Evolutionary conservation across 2,888 invertebrate species (phyloP), one percentile per base, ranked within the genome.

Genomic region (Troilus luridus): DNA sequence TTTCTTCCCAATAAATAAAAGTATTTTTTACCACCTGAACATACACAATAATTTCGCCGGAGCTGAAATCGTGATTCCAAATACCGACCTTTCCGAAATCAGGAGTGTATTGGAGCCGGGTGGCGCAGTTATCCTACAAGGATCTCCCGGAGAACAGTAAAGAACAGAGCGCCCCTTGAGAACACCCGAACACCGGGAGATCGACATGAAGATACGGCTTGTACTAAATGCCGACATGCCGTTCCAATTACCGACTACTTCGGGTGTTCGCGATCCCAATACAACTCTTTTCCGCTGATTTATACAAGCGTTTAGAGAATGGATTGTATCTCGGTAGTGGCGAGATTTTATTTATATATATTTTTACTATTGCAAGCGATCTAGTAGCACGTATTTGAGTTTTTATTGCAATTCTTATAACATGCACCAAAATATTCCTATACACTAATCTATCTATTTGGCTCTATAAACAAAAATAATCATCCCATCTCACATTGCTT

Each of bases 161-260:
- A 72, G 72, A 77, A 77, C 72, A 77, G 27, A 77, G 72, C 17
- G 8, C 72, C 72, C 72, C 72, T 77, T 41, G 24, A 41, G 17
- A 77, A 77, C 72, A 77, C 17, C 41, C 72, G 17, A 77, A 77
- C 72, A 77, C 27, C 72, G 72, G 72, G 72, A 77, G 72, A 77
- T 77, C 72, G 72, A 41, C 27, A 27, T 77, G 17, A 41, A 1
- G 72, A 77, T 77, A 77, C 41, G 72, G 27, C 8, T 27, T 41
- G 72, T 77, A 77, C 72, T 77, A 77, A 77, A 77, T 77, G 72
- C 72, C 72, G 41, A 77, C 72, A 77, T 77, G 41, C 27, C 72
- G 17, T 77, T 41, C 72, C 72, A 77, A 41, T 77, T 41, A 27
- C 72, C 17, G 72, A 8, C 41, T 77, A 24, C 72, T 77, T 27